These are phyloP conservation scores for Drosophila lutescens DNA, from an alignment of 2,888 invertebrate species.

Conservation along the genomic window DNA sequence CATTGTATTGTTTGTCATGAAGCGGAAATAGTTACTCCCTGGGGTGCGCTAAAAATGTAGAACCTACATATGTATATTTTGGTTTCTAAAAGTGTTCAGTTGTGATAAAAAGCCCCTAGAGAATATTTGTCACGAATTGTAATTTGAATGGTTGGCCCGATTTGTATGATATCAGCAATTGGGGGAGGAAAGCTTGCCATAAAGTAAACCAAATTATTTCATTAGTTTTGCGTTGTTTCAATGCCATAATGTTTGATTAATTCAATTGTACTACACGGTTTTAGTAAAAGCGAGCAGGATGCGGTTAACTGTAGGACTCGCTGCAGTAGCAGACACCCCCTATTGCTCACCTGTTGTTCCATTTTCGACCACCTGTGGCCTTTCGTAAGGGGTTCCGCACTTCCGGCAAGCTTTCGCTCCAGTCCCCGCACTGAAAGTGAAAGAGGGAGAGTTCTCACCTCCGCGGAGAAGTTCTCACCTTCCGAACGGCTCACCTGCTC, in stretches of 20 bases:
- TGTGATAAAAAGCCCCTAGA: neutral
- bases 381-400: slow-evolving; percentile 66
- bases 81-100: neutral
- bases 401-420: slow-evolving; percentile 51
- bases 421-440: slow-evolving; percentile 14
- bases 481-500: slow-evolving; percentile 73
- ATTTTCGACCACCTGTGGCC: slow-evolving; percentile 44
- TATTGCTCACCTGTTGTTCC: slow-evolving; percentile 22
- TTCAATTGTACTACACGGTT: neutral
- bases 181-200: slow-evolving; percentile 3
- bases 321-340: neutral
- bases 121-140: neutral
- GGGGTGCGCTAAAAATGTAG: neutral
- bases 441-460: slow-evolving; percentile 2
- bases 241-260: neutral
- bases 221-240: neutral
- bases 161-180: neutral
- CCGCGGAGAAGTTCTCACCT: neutral
- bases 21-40: neutral
- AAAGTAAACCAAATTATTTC: neutral
- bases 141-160: neutral
- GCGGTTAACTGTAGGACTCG: neutral
- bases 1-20: neutral
- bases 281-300: slow-evolving; percentile 9
- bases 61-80: neutral